Percentiles rank a stretch among this genome's conserved stretches.
Evolutionary conservation across 37 sponge, comb jelly and placozoan species (phyloP).

Genomic region (Corticium candelabrum): DNA sequence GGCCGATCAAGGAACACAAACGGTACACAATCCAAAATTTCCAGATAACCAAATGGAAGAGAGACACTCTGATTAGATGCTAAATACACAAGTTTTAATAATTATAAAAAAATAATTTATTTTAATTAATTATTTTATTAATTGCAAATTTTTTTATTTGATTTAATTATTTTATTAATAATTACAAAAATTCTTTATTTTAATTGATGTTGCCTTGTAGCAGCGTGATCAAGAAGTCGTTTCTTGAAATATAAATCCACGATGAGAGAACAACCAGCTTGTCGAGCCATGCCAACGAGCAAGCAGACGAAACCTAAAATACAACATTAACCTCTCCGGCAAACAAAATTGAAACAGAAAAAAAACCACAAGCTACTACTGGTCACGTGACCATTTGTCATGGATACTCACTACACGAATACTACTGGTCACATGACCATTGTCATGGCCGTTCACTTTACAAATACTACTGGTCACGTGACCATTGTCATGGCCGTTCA

Average conservation of each 20-base stretch:
- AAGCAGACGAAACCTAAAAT: neutral
- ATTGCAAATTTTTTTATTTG: no score
- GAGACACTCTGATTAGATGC: neutral
- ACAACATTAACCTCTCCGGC: neutral
- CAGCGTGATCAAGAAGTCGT: neutral
- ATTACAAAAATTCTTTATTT: no score
- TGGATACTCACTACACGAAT: no score
- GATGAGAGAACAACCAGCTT: neutral
- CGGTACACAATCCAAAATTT: neutral
- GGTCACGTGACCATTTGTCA: neutral
- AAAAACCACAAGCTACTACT: neutral
- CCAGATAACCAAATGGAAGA: slow-evolving; percentile 2
- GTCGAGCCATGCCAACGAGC: neutral
- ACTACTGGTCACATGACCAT: neutral
- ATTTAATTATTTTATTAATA: no score
- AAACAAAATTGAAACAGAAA: neutral
- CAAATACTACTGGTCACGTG: neutral
- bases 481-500: no score
- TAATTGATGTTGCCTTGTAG: neutral
- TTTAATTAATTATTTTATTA: no score
- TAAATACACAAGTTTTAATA: neutral
- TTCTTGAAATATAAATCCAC: neutral
- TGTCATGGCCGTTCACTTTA: no score
- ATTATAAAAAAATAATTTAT: neutral
- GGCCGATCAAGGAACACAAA: no score